Evolutionary conservation across 2,888 invertebrate species (phyloP).

Genomic region (Liodrosophila aerea): DNA sequence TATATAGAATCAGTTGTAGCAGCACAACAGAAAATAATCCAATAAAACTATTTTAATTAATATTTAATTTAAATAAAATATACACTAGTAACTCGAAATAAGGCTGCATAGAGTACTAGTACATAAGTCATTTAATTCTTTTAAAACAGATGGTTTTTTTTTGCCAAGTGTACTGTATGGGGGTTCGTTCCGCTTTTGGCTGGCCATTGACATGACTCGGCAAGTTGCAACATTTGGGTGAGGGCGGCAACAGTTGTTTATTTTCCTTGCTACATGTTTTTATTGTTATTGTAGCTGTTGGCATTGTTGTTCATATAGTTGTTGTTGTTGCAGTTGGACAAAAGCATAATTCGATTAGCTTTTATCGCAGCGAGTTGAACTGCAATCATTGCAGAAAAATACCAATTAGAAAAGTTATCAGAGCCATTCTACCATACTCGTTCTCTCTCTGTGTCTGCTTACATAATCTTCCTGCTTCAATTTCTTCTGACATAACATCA

Average conservation of each 20-base stretch:
- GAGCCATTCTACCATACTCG: too few species aligned
- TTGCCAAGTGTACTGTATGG: too few species aligned
- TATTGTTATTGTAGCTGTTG: conserved; percentile 39
- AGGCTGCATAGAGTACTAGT: too few species aligned
- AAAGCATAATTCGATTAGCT: conserved; percentile 74
- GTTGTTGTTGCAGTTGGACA: conserved; percentile 45
- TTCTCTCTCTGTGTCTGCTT: conserved; percentile 4
- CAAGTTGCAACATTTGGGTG: too few species aligned
- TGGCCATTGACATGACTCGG: conserved; percentile 61
- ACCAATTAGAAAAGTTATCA: conserved; percentile 69
- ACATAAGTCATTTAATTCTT: too few species aligned
- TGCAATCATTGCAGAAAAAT: conserved; percentile 70
- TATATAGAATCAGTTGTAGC: too few species aligned
- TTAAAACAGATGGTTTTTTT: too few species aligned
- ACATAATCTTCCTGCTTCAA: conserved; percentile 7
- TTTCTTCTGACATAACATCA: conserved; percentile 25
- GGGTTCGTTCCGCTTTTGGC: background rate
- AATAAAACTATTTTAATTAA: too few species aligned
- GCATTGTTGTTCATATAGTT: conserved; percentile 9
- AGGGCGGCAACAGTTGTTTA: too few species aligned
- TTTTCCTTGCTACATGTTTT: background rate
- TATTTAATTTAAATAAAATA: too few species aligned
- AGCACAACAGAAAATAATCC: too few species aligned
- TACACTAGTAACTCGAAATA: too few species aligned
- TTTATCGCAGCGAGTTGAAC: conserved; percentile 72